Percentiles rank a stretch among this genome's conserved stretches.
Conservation (phyloP, 2,888 invertebrate genomes). For the Netelia inedita region DNA sequence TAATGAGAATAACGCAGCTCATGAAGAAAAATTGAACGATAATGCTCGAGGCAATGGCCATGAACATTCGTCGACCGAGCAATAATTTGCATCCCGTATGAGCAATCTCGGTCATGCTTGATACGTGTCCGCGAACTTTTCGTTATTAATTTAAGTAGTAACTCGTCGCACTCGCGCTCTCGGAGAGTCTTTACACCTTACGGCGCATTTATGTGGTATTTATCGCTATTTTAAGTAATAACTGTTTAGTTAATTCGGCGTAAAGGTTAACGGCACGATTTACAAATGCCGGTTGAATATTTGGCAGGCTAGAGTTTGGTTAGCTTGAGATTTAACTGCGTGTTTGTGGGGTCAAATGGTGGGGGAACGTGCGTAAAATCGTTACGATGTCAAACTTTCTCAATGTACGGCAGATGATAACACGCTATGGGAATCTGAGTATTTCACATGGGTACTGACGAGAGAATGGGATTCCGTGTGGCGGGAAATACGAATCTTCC, state of each 20-base stretch:
- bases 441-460: no score
- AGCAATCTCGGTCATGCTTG: conserved; percentile 60
- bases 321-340: no score
- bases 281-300: neutral
- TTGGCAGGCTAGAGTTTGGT: neutral
- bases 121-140: neutral
- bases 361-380: no score
- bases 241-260: neutral
- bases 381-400: no score
- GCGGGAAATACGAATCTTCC: no score
- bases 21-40: conserved; percentile 81
- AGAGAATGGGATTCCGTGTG: no score
- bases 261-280: neutral
- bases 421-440: no score
- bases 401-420: no score
- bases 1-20: conserved; percentile 80
- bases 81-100: conserved; percentile 86
- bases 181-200: neutral
- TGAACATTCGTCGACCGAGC: conserved; percentile 87
- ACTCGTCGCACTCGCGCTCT: neutral
- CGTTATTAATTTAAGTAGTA: neutral
- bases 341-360: no score
- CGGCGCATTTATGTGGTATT: neutral
- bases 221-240: neutral
- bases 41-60: conserved; percentile 88